These are phyloP conservation scores for Tethya wilhelma DNA, from an alignment of 37 sponge, comb jelly and placozoan genomes.

Conservation along the genomic window DNA sequence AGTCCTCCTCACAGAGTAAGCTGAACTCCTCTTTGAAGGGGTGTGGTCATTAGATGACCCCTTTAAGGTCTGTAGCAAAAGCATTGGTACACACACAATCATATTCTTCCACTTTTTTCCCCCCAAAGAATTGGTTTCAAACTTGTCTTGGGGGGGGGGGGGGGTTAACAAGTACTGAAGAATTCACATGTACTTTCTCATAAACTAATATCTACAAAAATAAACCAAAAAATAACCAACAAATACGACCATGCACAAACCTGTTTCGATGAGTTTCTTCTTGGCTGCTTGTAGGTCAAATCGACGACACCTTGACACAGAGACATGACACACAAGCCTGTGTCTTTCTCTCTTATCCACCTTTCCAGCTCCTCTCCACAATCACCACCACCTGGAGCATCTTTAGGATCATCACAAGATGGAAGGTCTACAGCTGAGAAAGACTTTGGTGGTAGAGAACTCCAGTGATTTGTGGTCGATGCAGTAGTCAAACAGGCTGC, in stretches of 20 bases:
- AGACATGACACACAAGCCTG: not conserved
- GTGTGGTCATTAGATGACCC: not conserved
- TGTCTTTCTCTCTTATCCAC: not conserved
- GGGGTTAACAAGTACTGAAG: too few relatives aligned
- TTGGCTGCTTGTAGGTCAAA: slow-evolving; percentile 17
- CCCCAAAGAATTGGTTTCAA: too few relatives aligned
- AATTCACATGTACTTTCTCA: too few relatives aligned
- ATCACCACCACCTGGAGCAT: too few relatives aligned
- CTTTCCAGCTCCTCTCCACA: not conserved
- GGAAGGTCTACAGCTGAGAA: too few relatives aligned
- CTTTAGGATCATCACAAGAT: too few relatives aligned
- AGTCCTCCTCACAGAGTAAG: slow-evolving; percentile 48
- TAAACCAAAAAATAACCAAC: too few relatives aligned
- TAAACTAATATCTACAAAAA: too few relatives aligned
- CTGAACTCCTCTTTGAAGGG: slow-evolving; percentile 26
- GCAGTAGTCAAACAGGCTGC: not conserved
- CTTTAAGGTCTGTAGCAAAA: not conserved
- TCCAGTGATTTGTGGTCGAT: not conserved
- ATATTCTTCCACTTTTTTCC: too few relatives aligned
- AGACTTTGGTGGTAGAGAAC: not conserved
- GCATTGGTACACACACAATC: not conserved
- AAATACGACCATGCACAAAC: too few relatives aligned
- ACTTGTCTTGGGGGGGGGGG: too few relatives aligned
- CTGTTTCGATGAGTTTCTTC: too few relatives aligned
- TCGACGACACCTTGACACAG: slow-evolving; percentile 62